Evolutionary conservation across 2,888 invertebrate genomes (phyloP), one percentile per base, ranked within the genome.

Genomic region (Erpobdella octoculata): DNA sequence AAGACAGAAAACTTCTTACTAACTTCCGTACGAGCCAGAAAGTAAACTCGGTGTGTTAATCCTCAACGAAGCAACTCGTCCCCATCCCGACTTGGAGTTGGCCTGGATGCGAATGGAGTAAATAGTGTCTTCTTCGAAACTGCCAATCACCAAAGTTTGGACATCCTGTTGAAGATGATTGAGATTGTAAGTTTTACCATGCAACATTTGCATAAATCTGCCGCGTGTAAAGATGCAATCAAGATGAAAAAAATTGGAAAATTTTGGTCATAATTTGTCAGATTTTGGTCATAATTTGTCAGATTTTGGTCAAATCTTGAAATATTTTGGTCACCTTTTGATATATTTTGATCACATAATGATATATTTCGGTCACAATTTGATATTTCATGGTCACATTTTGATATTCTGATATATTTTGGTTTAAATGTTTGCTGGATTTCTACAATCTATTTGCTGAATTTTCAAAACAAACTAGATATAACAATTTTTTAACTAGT

Each of bases 51-150:
- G 74, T 5, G 74, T 72, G 15, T 65, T 73, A 41, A 74, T 67
- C 21, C 74, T 67, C 8, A 74, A 25, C 21, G 71, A 53, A 15
- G 71, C 71, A 33, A 74, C 73, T 36, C 70, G 53, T 25, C 74
- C 74, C 38, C 64, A 21, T 9, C 71, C 73, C 8, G 67, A 38
- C 58, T 62, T 48, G n/a, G 74, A 72, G 31, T 61, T 48, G 33
- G 73, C 74, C 61, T 73, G 74, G 35, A 74, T 37, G n/a, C 65
- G 35, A 36, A 73, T 71, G 33, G 69, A 36, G 58, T 74, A 74
- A 5, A 69, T 71, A 37, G 48, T 41, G 4, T 68, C 61, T 37
- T 74, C 73, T n/a, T 66, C 46, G 25, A 74, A 61, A 35, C 58
- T 36, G 0, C 69, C 48, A 38, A 73, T 38, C 36, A 70, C 59